Evolutionary conservation across 2,113 vertebrate genomes (phyloP).

Genomic region (Lepisosteus oculatus): DNA sequence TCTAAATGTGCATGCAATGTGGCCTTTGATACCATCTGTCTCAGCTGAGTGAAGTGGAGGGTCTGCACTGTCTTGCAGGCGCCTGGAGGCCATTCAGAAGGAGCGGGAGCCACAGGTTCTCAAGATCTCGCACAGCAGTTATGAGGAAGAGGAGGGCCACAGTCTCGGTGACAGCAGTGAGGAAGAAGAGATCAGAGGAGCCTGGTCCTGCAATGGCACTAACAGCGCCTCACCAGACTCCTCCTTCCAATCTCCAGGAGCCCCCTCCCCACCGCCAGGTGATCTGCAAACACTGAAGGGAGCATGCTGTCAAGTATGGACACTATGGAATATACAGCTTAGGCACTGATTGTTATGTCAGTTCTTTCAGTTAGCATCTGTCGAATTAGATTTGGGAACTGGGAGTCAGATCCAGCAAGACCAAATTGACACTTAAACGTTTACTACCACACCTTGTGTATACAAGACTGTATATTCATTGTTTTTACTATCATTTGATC

Average conservation of each 20-base stretch:
- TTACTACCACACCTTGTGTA: too few relatives aligned
- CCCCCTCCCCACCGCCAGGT: neutral
- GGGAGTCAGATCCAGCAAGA: too few relatives aligned
- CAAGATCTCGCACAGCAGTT: slow-evolving; percentile 42
- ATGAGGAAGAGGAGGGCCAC: slow-evolving; percentile 44
- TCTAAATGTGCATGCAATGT: neutral
- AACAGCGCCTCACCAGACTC: slow-evolving; percentile 50
- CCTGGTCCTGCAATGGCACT: slow-evolving; percentile 10
- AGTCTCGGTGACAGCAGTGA: slow-evolving; percentile 41
- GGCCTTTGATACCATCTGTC: neutral
- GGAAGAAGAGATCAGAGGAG: slow-evolving; percentile 30
- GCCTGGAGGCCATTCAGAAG: slow-evolving; percentile 53
- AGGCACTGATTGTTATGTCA: too few relatives aligned
- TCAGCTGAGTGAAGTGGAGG: neutral
- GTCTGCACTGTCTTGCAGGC: slow-evolving; percentile 48
- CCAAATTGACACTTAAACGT: too few relatives aligned
- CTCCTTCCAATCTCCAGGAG: slow-evolving; percentile 41
- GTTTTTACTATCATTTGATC: too few relatives aligned
- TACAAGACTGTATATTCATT: too few relatives aligned
- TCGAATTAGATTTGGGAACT: too few relatives aligned
- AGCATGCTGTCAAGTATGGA: neutral
- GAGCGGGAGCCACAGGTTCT: slow-evolving; percentile 54
- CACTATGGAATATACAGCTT: too few relatives aligned
- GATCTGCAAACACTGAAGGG: neutral
- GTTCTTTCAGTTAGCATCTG: too few relatives aligned